A percentile compares a stretch with the other conserved stretches of the same genome.
Evolutionary conservation across 2,113 vertebrate species (phyloP).

Genomic region (Deroptyus accipitrinus): DNA sequence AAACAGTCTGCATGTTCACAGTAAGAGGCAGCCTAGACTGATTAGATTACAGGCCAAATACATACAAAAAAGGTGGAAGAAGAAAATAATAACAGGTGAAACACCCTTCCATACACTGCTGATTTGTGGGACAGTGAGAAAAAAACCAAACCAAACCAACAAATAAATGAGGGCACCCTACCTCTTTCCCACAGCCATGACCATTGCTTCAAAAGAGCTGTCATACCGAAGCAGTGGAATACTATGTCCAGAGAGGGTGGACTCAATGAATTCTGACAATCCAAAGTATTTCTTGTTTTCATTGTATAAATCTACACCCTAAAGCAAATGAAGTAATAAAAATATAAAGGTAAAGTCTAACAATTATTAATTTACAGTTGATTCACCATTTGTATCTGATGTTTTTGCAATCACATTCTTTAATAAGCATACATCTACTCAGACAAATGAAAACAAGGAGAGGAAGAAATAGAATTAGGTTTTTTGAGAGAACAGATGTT

Average conservation of each 20-base stretch:
- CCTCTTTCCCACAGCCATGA: constrained; percentile 90
- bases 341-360: neutral
- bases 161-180: constrained; percentile 32
- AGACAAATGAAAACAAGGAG: neutral
- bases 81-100: neutral
- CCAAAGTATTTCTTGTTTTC: constrained; percentile 94
- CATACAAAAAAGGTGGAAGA: neutral
- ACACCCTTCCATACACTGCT: neutral
- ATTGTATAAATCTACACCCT: constrained; percentile 91
- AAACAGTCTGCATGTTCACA: neutral
- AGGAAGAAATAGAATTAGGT: neutral
- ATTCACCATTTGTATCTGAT: neutral
- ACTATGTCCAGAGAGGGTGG: constrained; percentile 87
- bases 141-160: neutral
- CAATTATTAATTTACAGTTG: neutral
- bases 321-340: neutral
- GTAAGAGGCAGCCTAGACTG: neutral
- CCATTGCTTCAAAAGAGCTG: constrained; percentile 96
- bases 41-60: neutral
- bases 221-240: constrained; percentile 91
- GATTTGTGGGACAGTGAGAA: neutral
- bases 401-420: neutral
- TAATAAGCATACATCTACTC: neutral
- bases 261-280: constrained; percentile 91
- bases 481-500: neutral